Conservation (phyloP, 1,140 invertebrate genomes). For the Rhyzopertha dominica region DNA sequence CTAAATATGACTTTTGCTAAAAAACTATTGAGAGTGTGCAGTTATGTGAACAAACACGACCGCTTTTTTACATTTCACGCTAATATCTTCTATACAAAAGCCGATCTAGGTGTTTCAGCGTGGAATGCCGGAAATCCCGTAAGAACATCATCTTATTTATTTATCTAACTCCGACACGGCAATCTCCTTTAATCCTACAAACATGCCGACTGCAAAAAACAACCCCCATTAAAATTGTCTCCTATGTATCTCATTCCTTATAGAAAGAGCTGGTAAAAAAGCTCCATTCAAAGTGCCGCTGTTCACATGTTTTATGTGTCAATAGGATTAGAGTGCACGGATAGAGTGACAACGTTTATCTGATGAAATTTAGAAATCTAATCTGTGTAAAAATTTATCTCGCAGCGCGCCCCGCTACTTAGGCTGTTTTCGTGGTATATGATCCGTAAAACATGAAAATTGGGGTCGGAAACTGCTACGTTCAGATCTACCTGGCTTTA, state of each 20-base stretch:
- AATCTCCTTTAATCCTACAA: constrained; percentile 8
- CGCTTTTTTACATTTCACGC: too few relatives aligned
- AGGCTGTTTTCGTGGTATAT: constrained; percentile 12
- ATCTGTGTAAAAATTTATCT: constrained; percentile 16
- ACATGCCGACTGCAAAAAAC: constrained; percentile 6
- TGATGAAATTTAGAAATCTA: constrained; percentile 7
- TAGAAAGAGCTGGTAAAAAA: constrained; percentile 1
- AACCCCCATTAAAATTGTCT: constrained; percentile 7
- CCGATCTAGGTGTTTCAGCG: too few relatives aligned
- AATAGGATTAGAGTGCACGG: constrained; percentile 8
- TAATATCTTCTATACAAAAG: too few relatives aligned
- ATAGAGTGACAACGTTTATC: neutral
- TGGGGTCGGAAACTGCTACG: constrained; percentile 11
- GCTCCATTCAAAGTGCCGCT: constrained; percentile 2
- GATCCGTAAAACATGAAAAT: constrained; percentile 16
- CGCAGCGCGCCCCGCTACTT: too few relatives aligned
- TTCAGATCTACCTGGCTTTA: constrained; percentile 8
- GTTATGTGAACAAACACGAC: too few relatives aligned
- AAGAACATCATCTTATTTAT: constrained; percentile 9
- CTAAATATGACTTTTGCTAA: too few relatives aligned
- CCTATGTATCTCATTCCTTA: neutral
- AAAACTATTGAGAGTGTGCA: too few relatives aligned
- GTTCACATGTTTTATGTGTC: neutral
- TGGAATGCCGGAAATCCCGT: too few relatives aligned
- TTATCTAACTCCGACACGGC: constrained; percentile 4